Evolutionary conservation across 2,888 invertebrate species (phyloP).

Genomic region (Pheosia gnoma): DNA sequence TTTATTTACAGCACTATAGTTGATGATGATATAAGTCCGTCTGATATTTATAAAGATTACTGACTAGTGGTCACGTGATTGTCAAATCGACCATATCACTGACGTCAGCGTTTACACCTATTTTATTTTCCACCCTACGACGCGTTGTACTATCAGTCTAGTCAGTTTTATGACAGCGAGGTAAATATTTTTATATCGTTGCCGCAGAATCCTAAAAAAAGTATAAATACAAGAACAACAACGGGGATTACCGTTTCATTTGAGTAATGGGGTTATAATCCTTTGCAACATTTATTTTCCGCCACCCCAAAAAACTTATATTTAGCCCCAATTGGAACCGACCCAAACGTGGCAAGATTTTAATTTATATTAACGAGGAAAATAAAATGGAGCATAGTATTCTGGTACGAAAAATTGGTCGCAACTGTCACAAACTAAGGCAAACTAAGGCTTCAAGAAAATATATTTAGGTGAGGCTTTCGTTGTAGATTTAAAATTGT

Average conservation of each 20-base stretch:
- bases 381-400: background rate
- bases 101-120: too few relatives aligned
- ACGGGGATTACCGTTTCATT: conserved; percentile 38
- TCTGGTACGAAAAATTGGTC: background rate
- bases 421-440: background rate
- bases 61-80: too few relatives aligned
- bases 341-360: background rate
- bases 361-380: background rate
- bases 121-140: too few relatives aligned
- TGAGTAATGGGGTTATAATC: conserved; percentile 46
- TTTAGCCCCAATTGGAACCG: conserved; percentile 13
- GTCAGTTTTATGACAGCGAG: too few relatives aligned
- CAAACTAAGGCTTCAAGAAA: too few relatives aligned
- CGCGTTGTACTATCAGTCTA: too few relatives aligned
- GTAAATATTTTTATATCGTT: background rate
- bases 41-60: too few relatives aligned
- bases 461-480: too few relatives aligned
- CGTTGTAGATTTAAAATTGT: too few relatives aligned
- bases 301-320: conserved; percentile 35
- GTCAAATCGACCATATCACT: too few relatives aligned
- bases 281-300: conserved; percentile 32
- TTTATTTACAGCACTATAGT: too few relatives aligned
- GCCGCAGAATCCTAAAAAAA: conserved; percentile 6
- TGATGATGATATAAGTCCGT: too few relatives aligned
- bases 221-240: conserved; percentile 19